Evolutionary conservation across 2,797 vertebrate species (phyloP).

Genomic region (Pseudomugil gertrudae): DNA sequence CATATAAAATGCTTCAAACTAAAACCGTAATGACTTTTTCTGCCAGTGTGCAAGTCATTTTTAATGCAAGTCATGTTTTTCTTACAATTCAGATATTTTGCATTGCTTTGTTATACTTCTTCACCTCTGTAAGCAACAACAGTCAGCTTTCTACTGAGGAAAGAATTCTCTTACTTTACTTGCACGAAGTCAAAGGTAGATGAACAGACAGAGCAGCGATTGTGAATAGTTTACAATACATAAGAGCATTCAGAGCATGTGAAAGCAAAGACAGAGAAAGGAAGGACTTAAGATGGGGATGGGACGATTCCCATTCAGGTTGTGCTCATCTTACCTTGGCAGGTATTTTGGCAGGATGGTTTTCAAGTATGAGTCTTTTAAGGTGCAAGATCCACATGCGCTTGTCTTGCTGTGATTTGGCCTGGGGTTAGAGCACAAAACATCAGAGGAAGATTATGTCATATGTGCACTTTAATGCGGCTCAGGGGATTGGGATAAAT

Average conservation of each 20-base stretch:
- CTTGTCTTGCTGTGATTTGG: slow-evolving; percentile 96
- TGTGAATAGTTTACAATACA: slow-evolving; percentile 16
- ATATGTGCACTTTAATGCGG: slow-evolving; percentile 29
- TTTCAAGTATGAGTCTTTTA: slow-evolving; percentile 98
- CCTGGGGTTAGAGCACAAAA: slow-evolving; percentile 78
- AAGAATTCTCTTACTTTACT: slow-evolving; percentile 24
- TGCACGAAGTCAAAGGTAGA: slow-evolving; percentile 9
- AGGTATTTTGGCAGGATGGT: slow-evolving; percentile 97
- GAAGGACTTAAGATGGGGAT: slow-evolving; percentile 12
- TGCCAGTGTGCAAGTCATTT: background rate
- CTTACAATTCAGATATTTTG: background rate
- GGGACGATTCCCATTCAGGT: slow-evolving; percentile 26
- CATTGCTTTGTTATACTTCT: background rate
- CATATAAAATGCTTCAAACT: background rate
- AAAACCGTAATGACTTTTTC: background rate
- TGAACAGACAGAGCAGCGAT: slow-evolving; percentile 20
- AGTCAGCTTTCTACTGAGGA: background rate
- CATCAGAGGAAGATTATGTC: slow-evolving; percentile 54
- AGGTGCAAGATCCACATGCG: slow-evolving; percentile 97
- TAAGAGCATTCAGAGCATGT: background rate
- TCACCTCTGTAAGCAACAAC: background rate
- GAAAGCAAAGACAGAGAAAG: slow-evolving; percentile 14
- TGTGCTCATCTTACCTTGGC: slow-evolving; percentile 87
- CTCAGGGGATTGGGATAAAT: slow-evolving; percentile 35
- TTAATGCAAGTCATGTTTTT: background rate